Evolutionary conservation across 2,888 invertebrate genomes (phyloP).

Genomic region (Antheraea assamensis): DNA sequence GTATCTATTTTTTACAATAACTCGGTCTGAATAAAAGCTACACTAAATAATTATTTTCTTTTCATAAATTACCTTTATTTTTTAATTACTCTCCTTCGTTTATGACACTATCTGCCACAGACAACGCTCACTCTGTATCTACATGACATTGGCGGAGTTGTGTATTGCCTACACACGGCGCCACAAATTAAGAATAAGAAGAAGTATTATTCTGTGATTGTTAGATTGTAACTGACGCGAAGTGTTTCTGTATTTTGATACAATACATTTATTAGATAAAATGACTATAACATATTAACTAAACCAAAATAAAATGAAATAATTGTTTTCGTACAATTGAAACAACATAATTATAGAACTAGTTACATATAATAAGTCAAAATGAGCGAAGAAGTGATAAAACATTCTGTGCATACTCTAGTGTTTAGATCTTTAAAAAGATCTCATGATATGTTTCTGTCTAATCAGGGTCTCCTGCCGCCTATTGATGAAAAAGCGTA

Average conservation of each 20-base stretch:
- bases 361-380: slow-evolving; percentile 28
- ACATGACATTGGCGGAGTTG: too few relatives aligned
- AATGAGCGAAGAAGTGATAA: slow-evolving; percentile 92
- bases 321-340: not conserved
- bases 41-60: too few relatives aligned
- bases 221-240: not conserved
- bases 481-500: slow-evolving; percentile 92
- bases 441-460: slow-evolving; percentile 98
- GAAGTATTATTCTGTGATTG: too few relatives aligned
- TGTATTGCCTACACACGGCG: too few relatives aligned
- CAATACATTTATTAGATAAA: not conserved
- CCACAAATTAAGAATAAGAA: too few relatives aligned
- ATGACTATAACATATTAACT: not conserved
- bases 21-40: too few relatives aligned
- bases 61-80: too few relatives aligned
- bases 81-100: too few relatives aligned
- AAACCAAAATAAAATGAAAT: not conserved
- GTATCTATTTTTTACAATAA: too few relatives aligned
- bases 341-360: not conserved
- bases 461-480: slow-evolving; percentile 93
- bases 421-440: slow-evolving; percentile 98
- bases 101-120: too few relatives aligned
- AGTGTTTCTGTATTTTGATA: not conserved
- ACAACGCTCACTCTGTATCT: too few relatives aligned
- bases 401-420: slow-evolving; percentile 97